Base-by-base conservation (phyloP, 2,113 vertebrate species). In the Vulpes ferrilata region DNA sequence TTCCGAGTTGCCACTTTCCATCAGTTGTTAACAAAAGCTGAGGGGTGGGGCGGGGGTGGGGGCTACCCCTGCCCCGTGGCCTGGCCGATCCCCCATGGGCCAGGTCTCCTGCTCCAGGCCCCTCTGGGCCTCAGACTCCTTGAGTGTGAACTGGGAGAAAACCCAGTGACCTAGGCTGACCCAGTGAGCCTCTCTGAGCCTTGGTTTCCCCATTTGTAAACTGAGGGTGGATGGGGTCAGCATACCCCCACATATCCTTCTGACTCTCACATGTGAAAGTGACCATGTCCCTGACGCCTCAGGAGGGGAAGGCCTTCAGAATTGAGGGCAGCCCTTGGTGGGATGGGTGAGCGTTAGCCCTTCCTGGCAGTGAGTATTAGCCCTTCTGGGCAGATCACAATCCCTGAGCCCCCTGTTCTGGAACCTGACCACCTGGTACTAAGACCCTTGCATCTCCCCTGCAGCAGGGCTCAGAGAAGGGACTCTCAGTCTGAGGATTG, bases 1-100 rank as follows among this genome's bases (percentile, higher is more conserved):
- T 98, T 97, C 98, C 60, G 95, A 10, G 64, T 98, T 97, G 97
- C 98, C 98, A 97, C 98, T 98, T 98, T 86, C 97, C 97, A 97
- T 98, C 97, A 97, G 97, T 67, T 0, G n/a, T 97, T 98, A 98
- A 98, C 97, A 97, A 97, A 98, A 98, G 95, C 98, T 38, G 81
- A 97, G 92, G 93, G 73, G 67, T 95, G 53, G 85, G 74, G 73
- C 57, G 55, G 15, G 11, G 32, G 38, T 0, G 4, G 65, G 17
- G 55, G 60, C 67, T 84, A 5, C 25, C 10, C 32, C 13, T 4
- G 15, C 48, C 20, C 43, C 3, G 3, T 2, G 48, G n/a, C 67
- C 73, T 0, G 1, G 62, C 57, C 55, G 51, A 64, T 15, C 51
- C 23, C 5, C 30, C 0, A 0, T 9, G 0, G 0, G 3, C 48